A percentile compares a stretch with the other conserved stretches of the same genome.
These are phyloP conservation scores for Drosophila miranda DNA, from an alignment of 1,140 invertebrate genomes.

Conservation along the genomic window DNA sequence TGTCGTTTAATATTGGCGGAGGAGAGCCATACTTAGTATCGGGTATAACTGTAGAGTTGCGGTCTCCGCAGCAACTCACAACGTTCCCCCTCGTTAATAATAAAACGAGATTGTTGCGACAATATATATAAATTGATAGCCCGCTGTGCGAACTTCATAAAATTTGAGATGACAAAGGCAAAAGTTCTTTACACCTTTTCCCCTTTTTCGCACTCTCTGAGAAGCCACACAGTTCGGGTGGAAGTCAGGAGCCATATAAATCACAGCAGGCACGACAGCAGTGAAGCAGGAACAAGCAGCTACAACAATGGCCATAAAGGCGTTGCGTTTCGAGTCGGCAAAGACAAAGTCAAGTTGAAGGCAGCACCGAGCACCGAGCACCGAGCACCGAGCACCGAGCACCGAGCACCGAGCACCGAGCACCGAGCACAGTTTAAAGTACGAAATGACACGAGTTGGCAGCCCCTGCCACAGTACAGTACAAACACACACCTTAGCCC, in stretches of 20 bases:
- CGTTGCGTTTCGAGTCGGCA: conserved; percentile 37
- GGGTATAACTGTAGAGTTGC: no score
- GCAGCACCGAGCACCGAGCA: conserved; percentile 1
- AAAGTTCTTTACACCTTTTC: conserved; percentile 61
- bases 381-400: neutral
- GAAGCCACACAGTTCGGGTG: no score
- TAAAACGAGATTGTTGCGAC: conserved; percentile 33
- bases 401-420: no score
- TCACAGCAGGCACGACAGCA: conserved; percentile 41
- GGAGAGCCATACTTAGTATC: no score
- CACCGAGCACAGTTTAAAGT: conserved; percentile 43
- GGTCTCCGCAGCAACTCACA: no score
- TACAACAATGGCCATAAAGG: conserved; percentile 67
- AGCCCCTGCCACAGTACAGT: neutral
- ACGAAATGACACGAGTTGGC: conserved; percentile 55
- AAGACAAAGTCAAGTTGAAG: conserved; percentile 53
- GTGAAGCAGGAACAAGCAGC: conserved; percentile 1
- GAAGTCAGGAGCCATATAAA: conserved; percentile 59
- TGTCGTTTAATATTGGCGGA: no score
- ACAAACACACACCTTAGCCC: conserved; percentile 31
- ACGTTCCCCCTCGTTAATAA: no score
- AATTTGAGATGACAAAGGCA: conserved; percentile 27
- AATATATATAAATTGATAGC: conserved; percentile 60
- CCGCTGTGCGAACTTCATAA: conserved; percentile 72
- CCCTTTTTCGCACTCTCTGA: neutral